Evolutionary conservation across 2,888 invertebrate genomes (phyloP), one percentile per base, ranked within the genome.

Genomic region (Synergus umbraculus): DNA sequence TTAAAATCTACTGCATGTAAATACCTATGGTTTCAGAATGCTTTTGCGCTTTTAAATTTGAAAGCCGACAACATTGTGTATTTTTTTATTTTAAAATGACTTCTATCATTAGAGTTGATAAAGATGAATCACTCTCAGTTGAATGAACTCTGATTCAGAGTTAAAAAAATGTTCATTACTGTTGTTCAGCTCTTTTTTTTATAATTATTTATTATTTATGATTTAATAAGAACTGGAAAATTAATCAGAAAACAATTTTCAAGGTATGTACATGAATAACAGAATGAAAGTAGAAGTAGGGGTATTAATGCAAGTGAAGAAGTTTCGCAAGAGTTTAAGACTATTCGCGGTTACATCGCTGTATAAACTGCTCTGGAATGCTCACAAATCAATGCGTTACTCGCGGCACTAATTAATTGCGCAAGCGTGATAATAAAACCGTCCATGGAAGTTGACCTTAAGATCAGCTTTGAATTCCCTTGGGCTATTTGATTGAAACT

Each of bases 391-490:
- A 58, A 73, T 73, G 73, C 54, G 37, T 54, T 73, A 73, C 73
- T 73, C 54, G 73, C 54, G 54, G 54, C 54, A 73, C 73, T 73
- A 73, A 73, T 73, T 73, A 73, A 73, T 73, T 73, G 54, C 73
- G 73, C 73, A 73, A 73, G 73, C 54, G 54, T 73, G 41, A 73
- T 54, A 73, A 73, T 73, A 73, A 73, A 73, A 73, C 73, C 41
- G 73, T 73, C 54, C 73, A 73, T 73, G 73, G 54, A 73, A 73
- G 54, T 73, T 73, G 73, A 73, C 73, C 54, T 73, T 73, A 73
- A 73, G 73, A 73, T 54, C 41, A 73, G 49, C 73, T 54, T 58
- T 73, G 37, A 69, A 69, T 54, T 69, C 69, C 49, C 69, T 54
- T 29, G 15, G 69, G 69, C 49, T 69, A 4, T 49, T 60, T 69